phyloP scores from a whole-genome alignment of 1,140 invertebrate genomes.

The Amphibalanus amphitrite region DNA sequence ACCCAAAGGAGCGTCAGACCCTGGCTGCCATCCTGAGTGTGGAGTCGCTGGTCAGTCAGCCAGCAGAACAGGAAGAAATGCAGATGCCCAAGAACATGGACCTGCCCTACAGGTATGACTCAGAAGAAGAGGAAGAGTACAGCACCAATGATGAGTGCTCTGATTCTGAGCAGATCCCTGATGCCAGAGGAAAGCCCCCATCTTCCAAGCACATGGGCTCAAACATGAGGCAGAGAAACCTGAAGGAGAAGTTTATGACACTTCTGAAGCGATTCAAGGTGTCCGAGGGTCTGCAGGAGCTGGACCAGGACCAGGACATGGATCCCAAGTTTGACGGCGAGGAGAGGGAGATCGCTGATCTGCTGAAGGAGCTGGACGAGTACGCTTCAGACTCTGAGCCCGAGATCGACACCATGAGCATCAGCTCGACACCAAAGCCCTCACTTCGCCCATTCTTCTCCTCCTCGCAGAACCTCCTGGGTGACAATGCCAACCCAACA shows the following conservation, averaged over 20 bases:
- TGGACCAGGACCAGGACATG: conserved; percentile 38
- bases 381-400: conserved; percentile 84
- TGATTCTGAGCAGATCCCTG: conserved; percentile 47
- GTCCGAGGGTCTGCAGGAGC: conserved; percentile 50
- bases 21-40: conserved; percentile 46
- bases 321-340: conserved; percentile 33
- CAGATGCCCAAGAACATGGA: conserved; percentile 21
- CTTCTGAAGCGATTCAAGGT: conserved; percentile 80
- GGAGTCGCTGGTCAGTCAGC: conserved; percentile 64
- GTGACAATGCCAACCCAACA: conserved; percentile 17
- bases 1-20: conserved; percentile 42
- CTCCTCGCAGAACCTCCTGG: conserved; percentile 55
- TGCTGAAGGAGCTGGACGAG: conserved; percentile 30
- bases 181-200: conserved; percentile 17
- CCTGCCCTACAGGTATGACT: conserved; percentile 21
- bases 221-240: conserved; percentile 59
- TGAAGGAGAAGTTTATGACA: conserved; percentile 94
- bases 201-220: not conserved
- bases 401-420: conserved; percentile 87
- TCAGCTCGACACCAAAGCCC: conserved; percentile 89
- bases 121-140: conserved; percentile 53
- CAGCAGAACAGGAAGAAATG: conserved; percentile 78
- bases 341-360: conserved; percentile 36
- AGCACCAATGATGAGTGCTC: conserved; percentile 47
- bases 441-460: conserved; percentile 87